Base-by-base conservation (phyloP, 1,140 invertebrate genomes). In the Myzus persicae region DNA sequence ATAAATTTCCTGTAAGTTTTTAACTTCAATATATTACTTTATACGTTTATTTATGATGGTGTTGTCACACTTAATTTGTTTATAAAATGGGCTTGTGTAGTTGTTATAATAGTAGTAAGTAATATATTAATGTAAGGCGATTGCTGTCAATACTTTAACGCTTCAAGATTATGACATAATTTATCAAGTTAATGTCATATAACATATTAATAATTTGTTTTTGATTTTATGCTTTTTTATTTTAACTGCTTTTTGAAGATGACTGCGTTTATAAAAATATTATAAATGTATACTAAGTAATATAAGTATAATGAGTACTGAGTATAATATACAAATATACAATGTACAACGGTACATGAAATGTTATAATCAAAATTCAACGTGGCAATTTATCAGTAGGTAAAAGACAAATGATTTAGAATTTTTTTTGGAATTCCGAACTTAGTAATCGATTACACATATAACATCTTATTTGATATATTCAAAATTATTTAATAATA, bases 201-300 rank as follows among this genome's bases (percentile, higher is more conserved):
- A 67, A 59, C 11, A n/a, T 67, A 67, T 67, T 67, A 18, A 67
- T n/a, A n/a, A 24, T 76, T 76, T 76, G 3, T 2, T 67, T 67
- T 67, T 76, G n/a, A 76, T 76, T n/a, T 31, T 5, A 76, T n/a
- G 59, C 48, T n/a, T 18, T 76, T 76, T 76, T 51, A 48, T 48
- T 48, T 48, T 48, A 11, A 59, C 11, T 59, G 11, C 3, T 11
- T 67, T 76, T 59, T 59, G 54, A 31, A 76, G n/a, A 76, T 76
- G 59, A n/a, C 14, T n/a, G 7, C 18, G 59, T 18, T n/a, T 14
- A 76, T 36, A n/a, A 18, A 76, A 76, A 76, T 67, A n/a, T 76
- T 76, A 76, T n/a, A 76, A 76, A 76, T n/a, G 31, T 76, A 76
- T 76, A 76, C 31, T 76, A 76, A 76, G 59, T 76, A 76, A 76